Base-by-base conservation (phyloP, 2,888 invertebrate species). In the Petrophora chlorosata region DNA sequence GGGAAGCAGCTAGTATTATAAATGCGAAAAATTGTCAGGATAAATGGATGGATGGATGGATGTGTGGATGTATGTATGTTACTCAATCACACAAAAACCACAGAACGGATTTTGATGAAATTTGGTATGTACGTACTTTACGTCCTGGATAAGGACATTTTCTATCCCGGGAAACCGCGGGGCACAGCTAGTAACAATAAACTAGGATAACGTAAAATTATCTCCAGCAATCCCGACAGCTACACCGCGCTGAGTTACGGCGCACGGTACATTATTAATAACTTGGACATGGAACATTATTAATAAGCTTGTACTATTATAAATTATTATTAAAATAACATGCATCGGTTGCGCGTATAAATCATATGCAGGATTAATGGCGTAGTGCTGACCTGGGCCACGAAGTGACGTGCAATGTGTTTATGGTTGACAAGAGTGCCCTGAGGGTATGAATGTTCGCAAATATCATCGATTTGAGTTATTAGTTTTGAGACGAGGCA, bases 301-400 rank as follows among this genome's bases (percentile, higher is more conserved):
- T 51, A 41, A 41, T 51, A 50, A 39, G 35, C 35, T 25, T 49
- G 48, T 50, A 35, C 47, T 39, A 44, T 28, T 39, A 34, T 50
- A 44, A 50, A 43, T 50, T 50, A 56, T 60, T 62, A 65, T 61
- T 63, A 66, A 65, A 38, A 55, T 61, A 62, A 68, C 66, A 66
- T 58, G 66, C 56, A 54, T 45, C 36, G 53, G 50, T 59, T 41
- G 36, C 59, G 34, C 42, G 47, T 57, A 76, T 77, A 74, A 76
- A 76, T 77, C 76, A 76, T 74, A 72, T 61, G 65, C 65, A 68
- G 65, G 69, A 77, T 76, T 68, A 70, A 77, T 75, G 67, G 53
- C 46, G 45, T 26, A n/a, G 29, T 3, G 15, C 28, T 45, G 55
- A 53, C 44, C 51, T 41, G 52, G 26, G 10, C 16, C 40, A 14